Base-by-base conservation (phyloP, 2,888 invertebrate species). In the Galeruca laticollis region DNA sequence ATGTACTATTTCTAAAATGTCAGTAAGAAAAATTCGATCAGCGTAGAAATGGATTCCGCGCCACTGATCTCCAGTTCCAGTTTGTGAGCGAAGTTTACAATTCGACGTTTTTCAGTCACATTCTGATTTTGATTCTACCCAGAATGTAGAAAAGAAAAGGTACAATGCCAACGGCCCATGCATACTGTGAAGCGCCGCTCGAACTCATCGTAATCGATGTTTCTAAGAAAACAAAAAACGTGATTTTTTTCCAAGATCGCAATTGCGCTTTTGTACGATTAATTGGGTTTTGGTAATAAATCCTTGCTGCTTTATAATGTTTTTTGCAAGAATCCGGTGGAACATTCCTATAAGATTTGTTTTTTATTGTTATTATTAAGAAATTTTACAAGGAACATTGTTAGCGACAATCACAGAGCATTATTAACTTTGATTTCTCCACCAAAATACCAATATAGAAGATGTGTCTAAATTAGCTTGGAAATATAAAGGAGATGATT, bases 111-210 rank as follows among this genome's bases (percentile, higher is more conserved):
- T 64, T 64, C 64, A 64, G 33, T 64, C 40, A 43, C 56, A 64
- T 20, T 64, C 64, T 40, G 43, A 64, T 56, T 61, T 64, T 56
- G 64, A 56, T 64, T 64, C 37, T 56, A 43, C 26, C 54, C 64
- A 56, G 64, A 64, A 64, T 56, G 56, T 56, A 56, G 56, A 56
- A 64, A 64, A 64, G 64, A 64, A 64, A 64, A 54, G 64, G 43
- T 43, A 64, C 64, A 64, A 64, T 64, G 52, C 15, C 35, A 43
- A 60, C 43, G n/a, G 43, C 9, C 43, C 18, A 15, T 8, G 52
- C 26, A 52, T 26, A 52, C 26, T 4, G 26, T 26, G 52, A 52
- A 21, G 26, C 61, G 9, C 31, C 47, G 49, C 20, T 61, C 35
- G 61, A 61, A 61, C 51, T 33, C 26, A 52, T 26, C 26, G 43